Conservation (phyloP, 1,140 invertebrate genomes). For the Eriosoma lanigerum region DNA sequence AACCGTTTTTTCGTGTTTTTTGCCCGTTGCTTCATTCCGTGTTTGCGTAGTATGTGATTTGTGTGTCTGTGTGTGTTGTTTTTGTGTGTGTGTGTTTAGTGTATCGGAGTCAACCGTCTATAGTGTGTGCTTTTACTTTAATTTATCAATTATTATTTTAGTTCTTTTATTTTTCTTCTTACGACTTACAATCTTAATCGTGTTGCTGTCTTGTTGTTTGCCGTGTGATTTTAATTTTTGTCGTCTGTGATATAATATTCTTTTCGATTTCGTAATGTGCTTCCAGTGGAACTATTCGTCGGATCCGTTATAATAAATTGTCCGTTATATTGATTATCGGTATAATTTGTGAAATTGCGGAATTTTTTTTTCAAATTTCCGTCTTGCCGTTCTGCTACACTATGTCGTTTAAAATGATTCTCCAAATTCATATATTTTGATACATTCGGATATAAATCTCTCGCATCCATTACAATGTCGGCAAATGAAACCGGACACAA, state of each 20-base stretch:
- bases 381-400: background rate
- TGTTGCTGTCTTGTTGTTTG: too few species aligned
- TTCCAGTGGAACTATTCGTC: background rate
- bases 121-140: too few species aligned
- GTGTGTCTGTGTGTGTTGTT: constrained; percentile 4
- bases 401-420: background rate
- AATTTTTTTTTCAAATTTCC: background rate
- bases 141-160: too few species aligned
- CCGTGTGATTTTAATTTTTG: background rate
- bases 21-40: background rate
- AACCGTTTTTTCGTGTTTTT: constrained; percentile 35
- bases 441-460: background rate
- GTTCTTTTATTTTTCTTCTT: too few species aligned
- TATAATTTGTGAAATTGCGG: background rate
- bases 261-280: background rate
- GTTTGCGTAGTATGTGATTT: background rate
- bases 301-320: background rate
- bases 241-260: background rate
- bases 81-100: background rate
- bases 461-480: constrained; percentile 1
- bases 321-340: too few species aligned
- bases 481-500: constrained; percentile 5
- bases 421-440: background rate
- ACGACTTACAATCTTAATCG: background rate
- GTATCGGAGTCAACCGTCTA: too few species aligned